Evolutionary conservation across 2,113 vertebrate genomes (phyloP).

Genomic region (Talpa occidentalis): DNA sequence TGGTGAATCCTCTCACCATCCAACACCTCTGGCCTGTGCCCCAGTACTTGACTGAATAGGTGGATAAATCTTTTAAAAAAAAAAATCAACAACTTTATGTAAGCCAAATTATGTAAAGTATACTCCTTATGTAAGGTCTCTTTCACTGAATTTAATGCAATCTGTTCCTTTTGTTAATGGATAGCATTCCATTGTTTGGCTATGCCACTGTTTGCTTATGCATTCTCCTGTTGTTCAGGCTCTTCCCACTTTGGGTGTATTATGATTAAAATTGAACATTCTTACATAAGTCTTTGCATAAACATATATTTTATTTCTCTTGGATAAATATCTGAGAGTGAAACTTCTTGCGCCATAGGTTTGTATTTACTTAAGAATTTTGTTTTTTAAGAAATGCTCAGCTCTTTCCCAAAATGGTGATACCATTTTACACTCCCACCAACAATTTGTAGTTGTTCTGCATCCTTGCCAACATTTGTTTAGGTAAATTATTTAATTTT

Average conservation of each 20-base stretch:
- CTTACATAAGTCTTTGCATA: not conserved
- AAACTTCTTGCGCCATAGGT: not conserved
- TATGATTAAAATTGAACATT: not conserved
- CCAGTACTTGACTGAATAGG: too few relatives aligned
- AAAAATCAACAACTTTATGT: not conserved
- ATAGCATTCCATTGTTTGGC: not conserved
- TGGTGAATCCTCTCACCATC: too few relatives aligned
- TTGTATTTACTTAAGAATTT: not conserved
- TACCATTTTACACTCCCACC: not conserved
- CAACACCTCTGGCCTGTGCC: too few relatives aligned
- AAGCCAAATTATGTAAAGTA: not conserved
- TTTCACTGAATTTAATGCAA: not conserved
- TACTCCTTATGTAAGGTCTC: not conserved
- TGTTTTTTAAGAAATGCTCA: not conserved
- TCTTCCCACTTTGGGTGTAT: not conserved
- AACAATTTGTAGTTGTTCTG: not conserved
- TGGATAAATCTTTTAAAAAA: too few relatives aligned
- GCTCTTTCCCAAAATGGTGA: not conserved
- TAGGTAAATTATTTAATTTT: slow-evolving; percentile 14
- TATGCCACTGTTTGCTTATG: not conserved
- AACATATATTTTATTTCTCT: not conserved
- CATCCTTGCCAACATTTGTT: not conserved
- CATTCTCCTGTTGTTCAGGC: not conserved
- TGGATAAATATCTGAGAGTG: not conserved
- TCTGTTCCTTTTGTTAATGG: not conserved